These are phyloP conservation scores for Chloroceryle inda DNA, from an alignment of 2,797 vertebrate species.

Conservation along the genomic window DNA sequence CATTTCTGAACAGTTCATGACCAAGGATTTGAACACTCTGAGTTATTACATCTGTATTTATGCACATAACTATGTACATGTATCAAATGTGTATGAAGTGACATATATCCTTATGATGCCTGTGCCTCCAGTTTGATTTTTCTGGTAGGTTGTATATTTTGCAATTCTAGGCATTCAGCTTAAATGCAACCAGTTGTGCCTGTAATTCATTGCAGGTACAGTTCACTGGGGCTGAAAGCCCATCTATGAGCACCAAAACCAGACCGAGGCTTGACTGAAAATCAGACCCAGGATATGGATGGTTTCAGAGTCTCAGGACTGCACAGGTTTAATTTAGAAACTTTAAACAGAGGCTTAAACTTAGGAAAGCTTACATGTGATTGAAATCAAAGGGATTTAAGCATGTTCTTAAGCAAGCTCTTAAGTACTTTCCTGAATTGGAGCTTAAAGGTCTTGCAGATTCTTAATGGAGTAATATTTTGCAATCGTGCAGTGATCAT, in stretches of 20 bases:
- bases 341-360: background rate
- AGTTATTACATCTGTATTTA: background rate
- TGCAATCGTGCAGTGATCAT: background rate
- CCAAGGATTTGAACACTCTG: background rate
- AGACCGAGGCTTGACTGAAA: background rate
- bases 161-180: background rate
- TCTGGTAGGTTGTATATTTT: background rate
- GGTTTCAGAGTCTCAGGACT: background rate
- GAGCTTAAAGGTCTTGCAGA: background rate
- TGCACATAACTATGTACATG: background rate
- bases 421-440: background rate
- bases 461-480: background rate
- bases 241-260: background rate
- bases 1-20: constrained; percentile 24
- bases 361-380: background rate
- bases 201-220: background rate
- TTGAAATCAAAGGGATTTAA: background rate
- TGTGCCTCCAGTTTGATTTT: background rate
- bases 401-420: background rate
- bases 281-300: background rate
- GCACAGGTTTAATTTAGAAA: background rate
- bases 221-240: background rate
- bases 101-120: fast-evolving
- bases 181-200: background rate
- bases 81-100: background rate